Evolutionary conservation across 2,888 invertebrate genomes (phyloP).

Genomic region (Pemphredon lugubris): DNA sequence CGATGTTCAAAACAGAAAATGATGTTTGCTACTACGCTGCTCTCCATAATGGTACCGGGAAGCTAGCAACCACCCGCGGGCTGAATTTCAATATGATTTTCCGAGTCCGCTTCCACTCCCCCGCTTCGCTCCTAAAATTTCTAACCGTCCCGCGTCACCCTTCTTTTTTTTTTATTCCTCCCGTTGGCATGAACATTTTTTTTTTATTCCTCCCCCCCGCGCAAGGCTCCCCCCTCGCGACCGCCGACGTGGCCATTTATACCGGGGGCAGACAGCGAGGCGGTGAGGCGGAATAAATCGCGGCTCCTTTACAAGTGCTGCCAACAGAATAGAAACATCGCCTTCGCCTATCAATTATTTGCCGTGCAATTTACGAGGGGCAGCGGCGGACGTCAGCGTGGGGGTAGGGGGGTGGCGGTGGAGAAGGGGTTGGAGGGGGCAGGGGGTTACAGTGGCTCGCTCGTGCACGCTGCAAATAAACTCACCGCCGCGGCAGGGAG

Average conservation of each 20-base stretch:
- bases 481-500: conserved; percentile 61
- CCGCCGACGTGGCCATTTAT: conserved; percentile 71
- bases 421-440: conserved; percentile 10
- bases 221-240: conserved; percentile 33
- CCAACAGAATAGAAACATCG: conserved; percentile 80
- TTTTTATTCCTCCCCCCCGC: conserved; percentile 32
- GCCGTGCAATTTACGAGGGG: conserved; percentile 74
- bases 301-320: conserved; percentile 77
- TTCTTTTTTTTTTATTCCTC: neutral
- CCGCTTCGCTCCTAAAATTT: too few species aligned
- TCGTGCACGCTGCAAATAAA: conserved; percentile 66
- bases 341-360: conserved; percentile 80
- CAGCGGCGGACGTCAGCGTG: conserved; percentile 42
- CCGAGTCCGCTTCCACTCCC: too few species aligned
- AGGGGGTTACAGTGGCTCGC: conserved; percentile 31
- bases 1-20: conserved; percentile 26
- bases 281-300: conserved; percentile 80
- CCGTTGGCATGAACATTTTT: conserved; percentile 25
- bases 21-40: too few species aligned
- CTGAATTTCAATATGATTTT: too few species aligned
- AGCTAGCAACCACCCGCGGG: neutral
- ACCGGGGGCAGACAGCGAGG: conserved; percentile 74
- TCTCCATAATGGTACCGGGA: neutral
- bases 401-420: conserved; percentile 39
- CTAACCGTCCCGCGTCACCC: too few species aligned